Percentiles rank a stretch among this genome's conserved stretches.
phyloP scores from a whole-genome alignment of 2,797 vertebrate species.

The Chloroceryle amazona region DNA sequence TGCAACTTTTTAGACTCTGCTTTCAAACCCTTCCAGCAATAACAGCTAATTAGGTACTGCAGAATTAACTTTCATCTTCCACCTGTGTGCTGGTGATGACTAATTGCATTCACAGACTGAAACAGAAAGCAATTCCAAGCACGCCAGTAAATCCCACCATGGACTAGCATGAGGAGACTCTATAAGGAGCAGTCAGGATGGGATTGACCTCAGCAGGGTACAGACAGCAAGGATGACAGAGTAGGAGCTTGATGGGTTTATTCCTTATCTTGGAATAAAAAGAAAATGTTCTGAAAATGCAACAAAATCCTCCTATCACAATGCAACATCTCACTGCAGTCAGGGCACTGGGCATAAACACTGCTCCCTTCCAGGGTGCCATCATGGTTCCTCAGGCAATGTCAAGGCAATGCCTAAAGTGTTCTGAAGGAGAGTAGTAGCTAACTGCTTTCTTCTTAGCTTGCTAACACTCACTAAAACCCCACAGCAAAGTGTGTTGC shows the following conservation, averaged over 20 bases:
- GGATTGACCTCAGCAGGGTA: background rate
- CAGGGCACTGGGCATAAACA: fast-evolving
- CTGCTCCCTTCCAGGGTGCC: background rate
- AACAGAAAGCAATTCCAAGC: background rate
- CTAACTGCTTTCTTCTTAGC: background rate
- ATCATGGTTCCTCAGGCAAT: fast-evolving
- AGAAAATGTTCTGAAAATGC: background rate
- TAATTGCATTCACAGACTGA: background rate
- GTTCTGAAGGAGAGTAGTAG: background rate
- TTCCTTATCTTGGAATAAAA: background rate
- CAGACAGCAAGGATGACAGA: fast-evolving
- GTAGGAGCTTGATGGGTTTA: background rate
- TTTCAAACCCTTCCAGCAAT: background rate
- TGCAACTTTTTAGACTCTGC: background rate
- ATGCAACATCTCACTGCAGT: background rate
- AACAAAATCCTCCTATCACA: background rate
- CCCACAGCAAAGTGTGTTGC: fast-evolving
- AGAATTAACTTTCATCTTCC: conserved; percentile 6
- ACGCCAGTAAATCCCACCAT: background rate
- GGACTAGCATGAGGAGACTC: background rate
- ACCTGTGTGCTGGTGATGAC: background rate
- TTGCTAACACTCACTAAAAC: background rate
- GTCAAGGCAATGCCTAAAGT: background rate
- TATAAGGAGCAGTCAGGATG: background rate
- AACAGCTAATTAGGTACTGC: background rate